Conservation (phyloP, 2,797 vertebrate genomes). For the Coregonus ussuriensis region DNA sequence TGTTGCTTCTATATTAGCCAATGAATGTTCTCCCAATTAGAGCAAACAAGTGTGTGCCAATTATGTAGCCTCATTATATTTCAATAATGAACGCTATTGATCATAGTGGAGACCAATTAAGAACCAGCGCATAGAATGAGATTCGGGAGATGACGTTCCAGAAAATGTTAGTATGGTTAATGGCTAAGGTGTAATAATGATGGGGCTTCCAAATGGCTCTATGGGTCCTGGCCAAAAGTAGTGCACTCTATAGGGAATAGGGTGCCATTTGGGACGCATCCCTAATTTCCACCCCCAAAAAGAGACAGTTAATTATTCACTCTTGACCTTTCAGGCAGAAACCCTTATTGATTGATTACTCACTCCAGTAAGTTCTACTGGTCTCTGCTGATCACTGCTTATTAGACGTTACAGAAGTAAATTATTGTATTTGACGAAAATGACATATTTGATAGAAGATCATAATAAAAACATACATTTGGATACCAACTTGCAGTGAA, state of each 20-base stretch:
- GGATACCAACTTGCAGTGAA: background rate
- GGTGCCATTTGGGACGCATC: background rate
- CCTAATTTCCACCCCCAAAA: slow-evolving; percentile 1
- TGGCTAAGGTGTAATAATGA: background rate
- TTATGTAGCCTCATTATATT: background rate
- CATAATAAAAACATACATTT: background rate
- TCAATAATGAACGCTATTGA: background rate
- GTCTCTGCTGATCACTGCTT: background rate
- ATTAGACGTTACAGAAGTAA: background rate
- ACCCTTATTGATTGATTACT: slow-evolving; percentile 19
- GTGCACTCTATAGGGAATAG: no score
- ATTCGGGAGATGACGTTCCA: background rate
- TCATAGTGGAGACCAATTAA: background rate
- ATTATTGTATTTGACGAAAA: background rate
- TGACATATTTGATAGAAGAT: background rate
- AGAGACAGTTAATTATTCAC: slow-evolving; percentile 23
- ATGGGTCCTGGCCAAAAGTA: no score
- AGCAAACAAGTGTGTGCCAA: slow-evolving; percentile 20
- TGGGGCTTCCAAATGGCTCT: background rate
- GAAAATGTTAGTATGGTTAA: background rate
- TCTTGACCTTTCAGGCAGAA: slow-evolving; percentile 24
- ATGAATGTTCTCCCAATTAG: slow-evolving; percentile 64
- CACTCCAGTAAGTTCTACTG: background rate
- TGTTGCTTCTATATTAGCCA: slow-evolving; percentile 39
- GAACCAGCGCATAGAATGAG: background rate